phyloP scores from a whole-genome alignment of 2,113 vertebrate genomes.

The Erythrolamprus reginae region DNA sequence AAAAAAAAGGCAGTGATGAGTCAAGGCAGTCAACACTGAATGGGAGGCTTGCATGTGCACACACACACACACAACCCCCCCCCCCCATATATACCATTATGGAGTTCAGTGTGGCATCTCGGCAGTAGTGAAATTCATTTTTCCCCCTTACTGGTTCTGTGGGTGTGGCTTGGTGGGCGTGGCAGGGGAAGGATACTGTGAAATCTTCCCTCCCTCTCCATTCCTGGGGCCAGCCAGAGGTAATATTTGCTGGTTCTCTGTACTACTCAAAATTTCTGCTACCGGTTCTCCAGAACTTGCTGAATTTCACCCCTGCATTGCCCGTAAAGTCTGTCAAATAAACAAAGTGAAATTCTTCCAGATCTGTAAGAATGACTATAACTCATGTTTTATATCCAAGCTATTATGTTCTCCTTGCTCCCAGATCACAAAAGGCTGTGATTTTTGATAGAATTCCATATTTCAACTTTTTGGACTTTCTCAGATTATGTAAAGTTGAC shows the following conservation, averaged over 20 bases:
- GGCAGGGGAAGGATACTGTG: too few species aligned
- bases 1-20: background rate
- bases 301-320: too few species aligned
- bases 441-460: slow-evolving; percentile 51
- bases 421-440: slow-evolving; percentile 40
- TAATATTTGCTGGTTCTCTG: too few species aligned
- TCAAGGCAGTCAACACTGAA: background rate
- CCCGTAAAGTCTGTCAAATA: background rate
- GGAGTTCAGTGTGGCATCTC: background rate
- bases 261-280: too few species aligned
- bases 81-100: background rate
- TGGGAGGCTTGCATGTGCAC: background rate
- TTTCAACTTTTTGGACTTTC: background rate
- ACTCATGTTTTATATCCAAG: slow-evolving; percentile 24
- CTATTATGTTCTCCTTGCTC: slow-evolving; percentile 34
- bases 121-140: too few species aligned
- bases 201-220: too few species aligned
- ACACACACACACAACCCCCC: background rate
- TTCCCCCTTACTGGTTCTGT: too few species aligned
- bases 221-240: too few species aligned
- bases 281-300: too few species aligned
- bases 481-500: background rate
- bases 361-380: background rate
- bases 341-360: background rate
- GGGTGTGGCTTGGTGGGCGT: too few species aligned